phyloP scores from a whole-genome alignment of 2,888 invertebrate species.

The Cephus spinipes region DNA sequence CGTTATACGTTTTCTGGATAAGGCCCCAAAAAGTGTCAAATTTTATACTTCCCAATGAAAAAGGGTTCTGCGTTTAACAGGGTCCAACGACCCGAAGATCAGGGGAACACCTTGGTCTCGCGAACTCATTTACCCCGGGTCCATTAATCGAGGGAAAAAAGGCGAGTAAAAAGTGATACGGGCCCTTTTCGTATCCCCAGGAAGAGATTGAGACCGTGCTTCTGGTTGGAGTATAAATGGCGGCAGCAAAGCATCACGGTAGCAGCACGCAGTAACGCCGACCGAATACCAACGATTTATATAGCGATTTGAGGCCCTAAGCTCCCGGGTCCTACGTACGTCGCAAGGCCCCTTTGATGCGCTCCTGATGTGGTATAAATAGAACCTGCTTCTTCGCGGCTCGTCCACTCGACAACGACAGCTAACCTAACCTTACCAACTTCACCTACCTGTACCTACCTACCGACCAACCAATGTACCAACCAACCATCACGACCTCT shows the following conservation, averaged over 20 bases:
- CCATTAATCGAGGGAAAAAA: neutral
- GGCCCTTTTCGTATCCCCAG: neutral
- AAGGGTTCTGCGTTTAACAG: neutral
- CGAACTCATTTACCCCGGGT: neutral
- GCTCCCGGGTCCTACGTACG: neutral
- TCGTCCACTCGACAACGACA: constrained; percentile 10
- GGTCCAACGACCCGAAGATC: neutral
- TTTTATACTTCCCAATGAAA: neutral
- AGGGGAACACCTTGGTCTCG: neutral
- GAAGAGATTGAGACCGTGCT: neutral
- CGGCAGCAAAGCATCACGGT: neutral
- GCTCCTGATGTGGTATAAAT: constrained; percentile 27
- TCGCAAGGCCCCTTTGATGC: constrained; percentile 17
- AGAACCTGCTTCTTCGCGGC: constrained; percentile 23
- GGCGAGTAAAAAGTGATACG: neutral
- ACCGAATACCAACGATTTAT: constrained; percentile 27
- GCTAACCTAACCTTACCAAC: neutral
- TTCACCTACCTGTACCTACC: neutral
- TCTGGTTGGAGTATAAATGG: neutral
- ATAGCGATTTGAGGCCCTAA: constrained; percentile 29
- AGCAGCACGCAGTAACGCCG: constrained; percentile 13
- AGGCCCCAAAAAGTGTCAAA: neutral
- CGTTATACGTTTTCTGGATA: neutral
- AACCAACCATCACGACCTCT: neutral
- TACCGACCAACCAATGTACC: neutral